Base-by-base conservation (phyloP, 2,113 vertebrate genomes). In the Callopanchax toddi region DNA sequence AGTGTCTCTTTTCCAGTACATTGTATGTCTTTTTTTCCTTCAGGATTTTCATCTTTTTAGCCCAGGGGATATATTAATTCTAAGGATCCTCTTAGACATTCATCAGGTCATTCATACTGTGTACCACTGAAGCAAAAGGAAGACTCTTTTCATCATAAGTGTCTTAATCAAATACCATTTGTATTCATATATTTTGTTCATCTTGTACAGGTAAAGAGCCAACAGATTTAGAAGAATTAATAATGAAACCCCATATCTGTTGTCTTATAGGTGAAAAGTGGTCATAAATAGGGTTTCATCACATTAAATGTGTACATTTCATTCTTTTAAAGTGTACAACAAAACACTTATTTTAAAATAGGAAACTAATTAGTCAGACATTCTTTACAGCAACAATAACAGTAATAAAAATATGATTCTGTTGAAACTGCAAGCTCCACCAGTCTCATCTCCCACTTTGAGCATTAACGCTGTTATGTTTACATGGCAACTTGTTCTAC, bases 401-500 rank as follows among this genome's bases (percentile, higher is more conserved):
- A 70, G 79, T 85, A 88, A 81, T 78, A 82, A 86, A 86, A 72
- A 69, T 74, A 82, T 76, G 68, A 81, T 78, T 86, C 66, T 9
- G 20, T 74, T 75, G 74, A 84, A 87, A 83, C 64, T 48, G 73
- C 49, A 70, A 78, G 73, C 68, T 71, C 63, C 62, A n/a, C 55
- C 60, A 49, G 29, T 60, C 62, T 69, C 63, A 32, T 61, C 54
- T 45, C 72, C 58, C 68, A 72, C 76, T 81, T 71, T 72, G 76
- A 91, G 82, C 61, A 21, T 81, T 72, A 87, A n/a, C 90, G 85
- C 71, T 89, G 87, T 88, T 88, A 87, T 90, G 90, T 92, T 92
- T 91, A 89, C 91, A 92, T 92, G 89, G 91, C 90, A 93, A 93
- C 91, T 86, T 74, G 76, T 90, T 89, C 89, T 81, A 92, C 89